These are phyloP conservation scores for Tringa solitaria DNA, from an alignment of 2,113 vertebrate genomes.

Conservation along the genomic window DNA sequence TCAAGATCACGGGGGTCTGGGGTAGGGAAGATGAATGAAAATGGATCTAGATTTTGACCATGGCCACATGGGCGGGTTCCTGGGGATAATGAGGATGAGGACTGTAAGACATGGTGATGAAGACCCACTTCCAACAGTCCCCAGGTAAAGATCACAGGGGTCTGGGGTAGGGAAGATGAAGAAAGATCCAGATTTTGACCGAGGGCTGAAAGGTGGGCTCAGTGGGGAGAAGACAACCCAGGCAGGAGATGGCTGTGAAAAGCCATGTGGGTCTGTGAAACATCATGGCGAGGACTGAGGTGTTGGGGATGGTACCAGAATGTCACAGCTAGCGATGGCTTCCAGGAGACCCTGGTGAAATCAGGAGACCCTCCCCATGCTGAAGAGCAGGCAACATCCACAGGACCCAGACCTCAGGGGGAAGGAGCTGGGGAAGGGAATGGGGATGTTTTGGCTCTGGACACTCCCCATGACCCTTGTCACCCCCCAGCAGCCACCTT, in stretches of 20 bases:
- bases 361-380: not conserved
- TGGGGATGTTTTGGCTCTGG: not conserved
- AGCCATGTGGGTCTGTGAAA: not conserved
- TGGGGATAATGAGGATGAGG: not conserved
- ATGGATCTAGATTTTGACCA: not conserved
- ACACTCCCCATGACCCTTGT: fast-evolving
- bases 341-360: not conserved
- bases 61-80: not conserved
- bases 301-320: not conserved
- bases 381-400: not conserved
- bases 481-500: not conserved
- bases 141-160: fast-evolving
- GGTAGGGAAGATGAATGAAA: not conserved
- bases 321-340: not conserved
- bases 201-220: not conserved
- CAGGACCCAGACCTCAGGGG: fast-evolving
- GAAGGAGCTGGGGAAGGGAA: not conserved
- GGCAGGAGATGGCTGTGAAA: not conserved
- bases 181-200: not conserved
- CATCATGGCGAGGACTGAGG: fast-evolving
- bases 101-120: not conserved
- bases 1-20: fast-evolving
- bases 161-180: not conserved
- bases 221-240: not conserved
- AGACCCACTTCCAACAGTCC: not conserved